These are phyloP conservation scores for Psammodynastes pulverulentus DNA, from an alignment of 2,113 vertebrate species.

Conservation along the genomic window DNA sequence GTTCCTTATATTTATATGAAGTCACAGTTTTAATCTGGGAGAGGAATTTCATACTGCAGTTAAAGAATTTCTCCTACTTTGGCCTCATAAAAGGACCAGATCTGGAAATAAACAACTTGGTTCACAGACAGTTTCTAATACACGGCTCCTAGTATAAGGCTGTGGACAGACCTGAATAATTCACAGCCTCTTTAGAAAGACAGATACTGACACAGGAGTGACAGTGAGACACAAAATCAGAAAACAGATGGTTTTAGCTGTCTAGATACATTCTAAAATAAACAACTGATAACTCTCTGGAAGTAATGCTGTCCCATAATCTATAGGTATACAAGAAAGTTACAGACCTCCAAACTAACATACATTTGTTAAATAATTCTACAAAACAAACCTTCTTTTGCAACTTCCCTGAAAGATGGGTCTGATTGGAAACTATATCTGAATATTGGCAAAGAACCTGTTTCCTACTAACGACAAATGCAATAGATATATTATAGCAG, in stretches of 20 bases:
- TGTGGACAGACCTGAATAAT: not conserved
- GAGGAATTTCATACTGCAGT: slow-evolving; percentile 14
- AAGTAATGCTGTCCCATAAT: not conserved
- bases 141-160: not conserved
- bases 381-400: not conserved
- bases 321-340: not conserved
- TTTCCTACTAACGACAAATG: not conserved
- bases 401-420: not conserved
- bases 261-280: not conserved
- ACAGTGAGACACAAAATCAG: not conserved
- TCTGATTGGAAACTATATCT: not conserved
- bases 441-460: not conserved
- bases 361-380: not conserved
- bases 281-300: not conserved
- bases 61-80: slow-evolving; percentile 1
- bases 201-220: not conserved
- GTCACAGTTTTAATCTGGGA: not conserved
- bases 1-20: slow-evolving; percentile 38
- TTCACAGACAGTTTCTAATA: not conserved
- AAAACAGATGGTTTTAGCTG: not conserved
- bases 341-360: not conserved
- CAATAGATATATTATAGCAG: not conserved
- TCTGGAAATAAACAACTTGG: not conserved
- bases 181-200: not conserved
- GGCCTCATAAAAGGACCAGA: not conserved